phyloP scores from a whole-genome alignment of 2,113 vertebrate genomes.

The Sinocyclocheilus maitianheensis region DNA sequence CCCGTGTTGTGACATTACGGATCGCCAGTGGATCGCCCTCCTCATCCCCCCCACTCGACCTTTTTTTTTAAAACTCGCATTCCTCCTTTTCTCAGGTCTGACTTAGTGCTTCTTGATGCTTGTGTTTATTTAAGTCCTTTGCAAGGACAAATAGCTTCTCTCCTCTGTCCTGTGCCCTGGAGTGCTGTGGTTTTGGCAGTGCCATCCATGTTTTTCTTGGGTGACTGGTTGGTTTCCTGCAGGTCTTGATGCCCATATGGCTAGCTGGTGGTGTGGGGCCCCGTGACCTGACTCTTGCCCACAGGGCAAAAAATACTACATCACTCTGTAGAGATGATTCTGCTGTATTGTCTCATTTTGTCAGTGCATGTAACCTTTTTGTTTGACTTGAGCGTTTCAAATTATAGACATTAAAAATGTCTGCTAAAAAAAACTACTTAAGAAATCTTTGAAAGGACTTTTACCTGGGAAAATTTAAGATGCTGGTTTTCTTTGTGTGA shows the following conservation, averaged over 20 bases:
- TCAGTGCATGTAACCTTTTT: not conserved
- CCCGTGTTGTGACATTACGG: slow-evolving; percentile 86
- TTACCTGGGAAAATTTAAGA: not conserved
- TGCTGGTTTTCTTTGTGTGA: not conserved
- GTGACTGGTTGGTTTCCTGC: slow-evolving; percentile 60
- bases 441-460: too few species aligned
- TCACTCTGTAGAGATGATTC: not conserved
- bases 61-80: slow-evolving; percentile 33
- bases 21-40: slow-evolving; percentile 70
- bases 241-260: slow-evolving; percentile 41
- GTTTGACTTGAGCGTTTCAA: not conserved
- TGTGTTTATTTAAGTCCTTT: not conserved
- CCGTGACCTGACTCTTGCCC: slow-evolving; percentile 76
- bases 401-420: not conserved
- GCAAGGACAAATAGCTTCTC: not conserved
- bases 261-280: slow-evolving; percentile 65
- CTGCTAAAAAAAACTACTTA: too few species aligned
- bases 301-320: slow-evolving; percentile 20
- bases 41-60: slow-evolving; percentile 49
- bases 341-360: not conserved
- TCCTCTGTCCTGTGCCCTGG: slow-evolving; percentile 83
- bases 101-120: not conserved
- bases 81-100: slow-evolving; percentile 50
- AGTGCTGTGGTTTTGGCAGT: slow-evolving; percentile 88
- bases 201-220: slow-evolving; percentile 83